Conservation (phyloP, 2,797 vertebrate genomes). For the Calcarius lapponicus region DNA sequence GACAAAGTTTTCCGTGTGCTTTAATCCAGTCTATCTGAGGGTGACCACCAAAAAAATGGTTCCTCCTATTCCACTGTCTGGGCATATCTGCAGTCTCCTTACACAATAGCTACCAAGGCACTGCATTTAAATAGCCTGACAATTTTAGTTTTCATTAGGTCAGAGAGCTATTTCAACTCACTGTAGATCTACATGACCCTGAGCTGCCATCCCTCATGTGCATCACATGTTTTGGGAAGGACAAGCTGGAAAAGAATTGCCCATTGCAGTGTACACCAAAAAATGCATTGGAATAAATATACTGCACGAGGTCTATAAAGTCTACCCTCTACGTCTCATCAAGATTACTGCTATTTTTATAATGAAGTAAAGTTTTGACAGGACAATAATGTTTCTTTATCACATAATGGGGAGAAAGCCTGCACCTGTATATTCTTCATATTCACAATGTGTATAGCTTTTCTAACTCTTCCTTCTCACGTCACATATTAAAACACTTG, state of each 20-base stretch:
- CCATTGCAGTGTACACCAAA: not conserved
- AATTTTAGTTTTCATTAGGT: not conserved
- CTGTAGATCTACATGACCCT: not conserved
- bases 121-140: not conserved
- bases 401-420: not conserved
- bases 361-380: not conserved
- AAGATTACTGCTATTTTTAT: not conserved
- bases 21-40: not conserved
- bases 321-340: not conserved
- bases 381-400: not conserved
- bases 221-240: not conserved
- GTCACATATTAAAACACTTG: not conserved
- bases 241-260: not conserved
- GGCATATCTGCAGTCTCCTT: not conserved
- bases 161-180: not conserved
- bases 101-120: not conserved
- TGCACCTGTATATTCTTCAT: not conserved
- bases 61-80: not conserved
- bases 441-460: not conserved
- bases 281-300: not conserved
- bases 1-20: not conserved
- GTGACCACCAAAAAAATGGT: not conserved
- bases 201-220: not conserved
- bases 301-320: not conserved
- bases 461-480: not conserved